Conservation (phyloP, 1,140 invertebrate genomes). For the Leptinotarsa texana region DNA sequence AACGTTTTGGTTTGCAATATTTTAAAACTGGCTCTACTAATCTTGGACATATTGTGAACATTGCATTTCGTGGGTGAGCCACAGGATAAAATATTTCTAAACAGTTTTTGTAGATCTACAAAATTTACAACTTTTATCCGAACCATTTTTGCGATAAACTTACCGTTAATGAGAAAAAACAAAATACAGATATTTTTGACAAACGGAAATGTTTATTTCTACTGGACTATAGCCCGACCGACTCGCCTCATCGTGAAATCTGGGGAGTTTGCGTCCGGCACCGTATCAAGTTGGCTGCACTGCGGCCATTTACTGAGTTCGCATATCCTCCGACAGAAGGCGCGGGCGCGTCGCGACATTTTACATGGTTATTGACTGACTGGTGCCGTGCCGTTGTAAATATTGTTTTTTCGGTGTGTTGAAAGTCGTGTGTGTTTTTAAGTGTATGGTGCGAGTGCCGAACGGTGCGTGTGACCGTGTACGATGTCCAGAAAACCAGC, state of each 20-base stretch:
- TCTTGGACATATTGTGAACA: too few species aligned
- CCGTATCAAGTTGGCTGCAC: slow-evolving; percentile 42
- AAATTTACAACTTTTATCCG: too few species aligned
- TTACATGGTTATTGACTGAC: slow-evolving; percentile 67
- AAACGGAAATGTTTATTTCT: too few species aligned
- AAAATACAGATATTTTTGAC: too few species aligned
- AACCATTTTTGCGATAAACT: too few species aligned
- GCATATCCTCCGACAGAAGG: slow-evolving; percentile 42
- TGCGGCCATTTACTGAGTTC: slow-evolving; percentile 35
- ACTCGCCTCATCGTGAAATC: not conserved
- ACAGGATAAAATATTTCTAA: too few species aligned
- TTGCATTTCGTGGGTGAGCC: too few species aligned
- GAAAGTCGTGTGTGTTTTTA: slow-evolving; percentile 40
- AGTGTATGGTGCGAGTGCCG: slow-evolving; percentile 47
- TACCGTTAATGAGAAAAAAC: too few species aligned
- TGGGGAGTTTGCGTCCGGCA: not conserved
- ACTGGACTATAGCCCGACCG: not conserved
- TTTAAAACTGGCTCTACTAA: too few species aligned
- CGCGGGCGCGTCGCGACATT: slow-evolving; percentile 56
- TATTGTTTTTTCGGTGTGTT: slow-evolving; percentile 60
- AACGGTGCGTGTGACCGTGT: slow-evolving; percentile 49
- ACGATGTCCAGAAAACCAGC: slow-evolving; percentile 56
- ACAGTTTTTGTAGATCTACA: too few species aligned
- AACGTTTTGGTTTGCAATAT: too few species aligned
- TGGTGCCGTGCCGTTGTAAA: slow-evolving; percentile 61